A percentile compares a stretch with the other conserved stretches of the same genome.
Conservation (phyloP, 2,113 vertebrate genomes). For the Perca flavescens region DNA sequence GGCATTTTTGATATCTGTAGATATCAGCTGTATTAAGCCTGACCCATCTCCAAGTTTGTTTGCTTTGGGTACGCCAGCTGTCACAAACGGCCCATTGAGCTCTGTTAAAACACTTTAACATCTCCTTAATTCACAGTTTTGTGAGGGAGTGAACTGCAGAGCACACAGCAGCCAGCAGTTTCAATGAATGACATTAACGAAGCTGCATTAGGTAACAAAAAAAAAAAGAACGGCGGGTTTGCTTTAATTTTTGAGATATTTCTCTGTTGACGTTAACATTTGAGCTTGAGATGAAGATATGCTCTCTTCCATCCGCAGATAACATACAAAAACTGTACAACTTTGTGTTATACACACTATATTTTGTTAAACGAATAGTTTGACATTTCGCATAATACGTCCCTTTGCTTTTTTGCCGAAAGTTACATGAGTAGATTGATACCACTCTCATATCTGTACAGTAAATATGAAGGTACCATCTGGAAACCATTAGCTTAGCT, state of each 20-base stretch:
- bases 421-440: neutral
- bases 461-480: neutral
- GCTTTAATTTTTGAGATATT: neutral
- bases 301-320: neutral
- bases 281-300: neutral
- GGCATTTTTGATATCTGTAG: neutral
- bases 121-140: neutral
- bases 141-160: constrained; percentile 11
- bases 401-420: neutral
- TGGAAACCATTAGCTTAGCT: neutral
- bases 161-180: constrained; percentile 35
- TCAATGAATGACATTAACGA: constrained; percentile 26
- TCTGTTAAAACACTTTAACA: constrained; percentile 23
- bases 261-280: neutral
- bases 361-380: neutral
- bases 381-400: neutral
- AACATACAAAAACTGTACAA: neutral
- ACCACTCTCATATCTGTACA: neutral
- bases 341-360: neutral
- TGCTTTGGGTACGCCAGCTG: constrained; percentile 19
- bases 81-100: constrained; percentile 10
- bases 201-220: neutral
- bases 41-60: constrained; percentile 5
- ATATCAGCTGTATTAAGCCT: neutral
- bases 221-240: neutral